phyloP scores from a whole-genome alignment of 2,113 vertebrate genomes.

The Microtus oregoni region DNA sequence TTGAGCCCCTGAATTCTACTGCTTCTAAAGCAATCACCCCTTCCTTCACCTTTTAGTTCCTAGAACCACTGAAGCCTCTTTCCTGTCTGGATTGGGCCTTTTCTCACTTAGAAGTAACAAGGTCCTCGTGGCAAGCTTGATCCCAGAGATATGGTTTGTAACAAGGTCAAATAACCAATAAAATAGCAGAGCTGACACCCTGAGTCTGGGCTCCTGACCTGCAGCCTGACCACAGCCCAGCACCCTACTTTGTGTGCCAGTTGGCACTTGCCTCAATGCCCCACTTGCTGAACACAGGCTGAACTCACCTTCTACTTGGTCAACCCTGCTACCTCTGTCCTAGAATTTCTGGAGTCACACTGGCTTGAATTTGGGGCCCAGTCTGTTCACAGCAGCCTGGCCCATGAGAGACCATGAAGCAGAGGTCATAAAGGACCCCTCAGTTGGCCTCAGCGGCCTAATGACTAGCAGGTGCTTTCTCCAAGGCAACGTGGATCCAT shows the following conservation, averaged over 20 bases:
- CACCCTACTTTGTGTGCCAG: background rate
- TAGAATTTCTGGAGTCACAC: background rate
- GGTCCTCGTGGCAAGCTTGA: background rate
- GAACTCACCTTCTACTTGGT: background rate
- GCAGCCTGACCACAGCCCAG: background rate
- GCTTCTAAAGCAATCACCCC: background rate
- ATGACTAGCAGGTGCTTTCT: background rate
- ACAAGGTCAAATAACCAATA: background rate
- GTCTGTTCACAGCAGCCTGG: background rate
- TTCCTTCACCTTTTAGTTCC: background rate
- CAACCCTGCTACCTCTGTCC: too few species aligned
- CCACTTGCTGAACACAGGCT: background rate
- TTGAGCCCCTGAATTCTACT: background rate
- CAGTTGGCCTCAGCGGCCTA: background rate
- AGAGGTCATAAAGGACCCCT: background rate
- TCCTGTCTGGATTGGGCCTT: background rate
- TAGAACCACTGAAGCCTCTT: background rate
- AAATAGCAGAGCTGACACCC: background rate
- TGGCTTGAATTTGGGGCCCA: background rate
- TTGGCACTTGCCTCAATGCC: background rate
- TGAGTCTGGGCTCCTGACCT: background rate
- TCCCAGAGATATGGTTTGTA: background rate
- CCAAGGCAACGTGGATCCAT: background rate
- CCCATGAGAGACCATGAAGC: background rate
- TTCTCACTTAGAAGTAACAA: background rate